Evolutionary conservation across 2,113 vertebrate species (phyloP), one percentile per base, ranked within the genome.

Genomic region (Myrmophylax atrothorax): DNA sequence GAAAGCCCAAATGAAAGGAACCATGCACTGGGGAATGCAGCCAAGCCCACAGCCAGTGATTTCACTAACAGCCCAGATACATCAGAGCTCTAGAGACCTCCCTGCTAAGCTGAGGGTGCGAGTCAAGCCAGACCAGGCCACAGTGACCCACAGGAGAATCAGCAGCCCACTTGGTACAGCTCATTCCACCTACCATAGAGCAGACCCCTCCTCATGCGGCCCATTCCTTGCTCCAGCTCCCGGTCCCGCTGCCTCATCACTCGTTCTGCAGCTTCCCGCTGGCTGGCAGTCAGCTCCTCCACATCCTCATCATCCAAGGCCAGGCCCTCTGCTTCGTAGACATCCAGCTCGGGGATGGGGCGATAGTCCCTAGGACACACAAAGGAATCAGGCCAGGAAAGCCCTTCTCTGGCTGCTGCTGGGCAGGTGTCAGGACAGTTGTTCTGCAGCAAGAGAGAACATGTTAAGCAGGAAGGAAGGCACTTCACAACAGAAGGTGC

Each of bases 261-360:
- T 47, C 98, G 98, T 89, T 99, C 99, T 0, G 99, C 99, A 0
- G 98, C 99, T 1, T 98, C 99, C 10, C 99, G 95, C 85, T 99
- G 99, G 63, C 99, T 98, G 16, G 99, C 99, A 0, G 99, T 99
- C 88, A 99, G 97, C 81, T 99, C 99, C 8, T 99, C 98, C 62
- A 99, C 82, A 0, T 99, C 99, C 25, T 99, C 99, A 3, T 99
- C 98, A 4, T 99, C 98, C 95, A 96, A 67, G 35, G 99, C 99
- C 97, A 99, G 77, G 31, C 99, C 99, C 68, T 99, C 99, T 0
- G 95, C 97, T 94, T 99, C 99, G 1, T 99, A 99, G 46, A 95
- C 93, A 5, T 99, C 99, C 97, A 99, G 98, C 60, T 99, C 99
- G 0, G 99, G 98, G 97, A 99, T 99, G 70, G 98, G 95, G 1